Evolutionary conservation across 1,140 invertebrate genomes (phyloP).

Genomic region (Drosophila busckii): DNA sequence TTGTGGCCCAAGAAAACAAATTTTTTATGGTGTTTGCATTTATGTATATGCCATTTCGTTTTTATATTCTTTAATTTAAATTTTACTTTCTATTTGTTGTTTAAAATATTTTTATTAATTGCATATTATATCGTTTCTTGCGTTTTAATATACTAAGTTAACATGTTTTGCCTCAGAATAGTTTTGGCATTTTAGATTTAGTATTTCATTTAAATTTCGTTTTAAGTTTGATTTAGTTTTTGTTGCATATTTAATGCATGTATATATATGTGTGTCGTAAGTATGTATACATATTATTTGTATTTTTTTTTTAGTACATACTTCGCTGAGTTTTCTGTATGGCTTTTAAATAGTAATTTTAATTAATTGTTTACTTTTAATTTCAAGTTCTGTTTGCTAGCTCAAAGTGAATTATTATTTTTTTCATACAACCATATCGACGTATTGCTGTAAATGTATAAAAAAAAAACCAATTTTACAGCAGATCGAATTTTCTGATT

Average conservation of each 20-base stretch:
- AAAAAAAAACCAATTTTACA: too few relatives aligned
- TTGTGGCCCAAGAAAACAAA: constrained; percentile 1
- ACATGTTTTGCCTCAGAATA: constrained; percentile 43
- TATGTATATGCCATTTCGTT: constrained; percentile 34
- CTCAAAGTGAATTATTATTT: too few relatives aligned
- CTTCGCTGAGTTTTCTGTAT: constrained; percentile 1
- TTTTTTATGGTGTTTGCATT: constrained; percentile 15
- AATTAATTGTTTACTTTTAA: constrained; percentile 3
- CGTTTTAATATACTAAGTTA: constrained; percentile 51
- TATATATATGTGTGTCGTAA: constrained; percentile 24
- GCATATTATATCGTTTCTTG: constrained; percentile 48
- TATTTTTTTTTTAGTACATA: constrained; percentile 9
- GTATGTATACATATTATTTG: constrained; percentile 4
- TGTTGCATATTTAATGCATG: constrained; percentile 17
- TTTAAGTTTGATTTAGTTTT: constrained; percentile 12
- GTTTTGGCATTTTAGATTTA: constrained; percentile 41
- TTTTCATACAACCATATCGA: too few relatives aligned
- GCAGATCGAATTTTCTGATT: too few relatives aligned
- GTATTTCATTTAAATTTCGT: constrained; percentile 13
- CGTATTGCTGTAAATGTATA: too few relatives aligned
- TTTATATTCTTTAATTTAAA: constrained; percentile 26
- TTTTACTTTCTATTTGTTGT: constrained; percentile 27
- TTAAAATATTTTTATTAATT: constrained; percentile 62
- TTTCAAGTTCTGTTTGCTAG: too few relatives aligned
- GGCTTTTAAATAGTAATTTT: constrained; percentile 11